A percentile compares a stretch with the other conserved stretches of the same genome.
These are phyloP conservation scores for Speoplatyrhinus poulsoni DNA, from an alignment of 2,113 vertebrate species.

Conservation along the genomic window DNA sequence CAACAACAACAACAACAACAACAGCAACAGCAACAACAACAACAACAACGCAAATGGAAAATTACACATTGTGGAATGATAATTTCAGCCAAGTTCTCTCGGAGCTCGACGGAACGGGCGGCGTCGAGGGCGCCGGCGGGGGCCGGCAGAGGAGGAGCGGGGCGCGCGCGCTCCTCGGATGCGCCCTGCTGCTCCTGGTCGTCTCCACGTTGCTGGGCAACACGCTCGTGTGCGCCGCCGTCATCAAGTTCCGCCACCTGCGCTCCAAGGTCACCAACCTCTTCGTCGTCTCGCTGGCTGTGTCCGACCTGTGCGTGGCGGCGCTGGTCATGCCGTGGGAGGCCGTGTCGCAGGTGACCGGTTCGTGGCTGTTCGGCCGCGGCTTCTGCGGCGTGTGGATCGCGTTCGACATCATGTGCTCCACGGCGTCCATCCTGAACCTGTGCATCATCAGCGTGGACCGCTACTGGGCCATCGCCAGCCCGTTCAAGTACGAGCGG, in stretches of 20 bases:
- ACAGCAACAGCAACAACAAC: too few species aligned
- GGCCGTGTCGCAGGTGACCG: slow-evolving; percentile 75
- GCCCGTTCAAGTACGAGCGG: slow-evolving; percentile 79
- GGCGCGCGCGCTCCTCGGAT: slow-evolving; percentile 70
- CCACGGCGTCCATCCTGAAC: slow-evolving; percentile 76
- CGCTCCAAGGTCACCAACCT: slow-evolving; percentile 82
- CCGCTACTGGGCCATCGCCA: slow-evolving; percentile 83
- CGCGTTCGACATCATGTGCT: slow-evolving; percentile 83
- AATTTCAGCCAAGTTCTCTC: slow-evolving; percentile 50
- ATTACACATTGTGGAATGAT: slow-evolving; percentile 52
- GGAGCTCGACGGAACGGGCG: slow-evolving; percentile 43
- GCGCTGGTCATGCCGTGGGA: slow-evolving; percentile 85
- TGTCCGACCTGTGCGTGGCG: slow-evolving; percentile 82
- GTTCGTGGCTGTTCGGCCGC: slow-evolving; percentile 77
- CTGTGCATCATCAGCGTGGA: slow-evolving; percentile 85
- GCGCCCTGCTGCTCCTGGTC: slow-evolving; percentile 78
- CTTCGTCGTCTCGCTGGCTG: slow-evolving; percentile 81
- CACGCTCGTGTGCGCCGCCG: slow-evolving; percentile 77
- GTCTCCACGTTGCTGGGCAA: slow-evolving; percentile 80
- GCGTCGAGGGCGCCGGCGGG: slow-evolving; percentile 21
- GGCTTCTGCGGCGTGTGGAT: slow-evolving; percentile 82
- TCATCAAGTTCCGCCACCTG: slow-evolving; percentile 76
- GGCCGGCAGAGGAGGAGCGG: slow-evolving; percentile 31
- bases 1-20: too few species aligned
- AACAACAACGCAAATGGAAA: slow-evolving; percentile 50